Evolutionary conservation across 1,140 invertebrate species (phyloP), one percentile per base, ranked within the genome.

Genomic region (Eulimnadia texana): DNA sequence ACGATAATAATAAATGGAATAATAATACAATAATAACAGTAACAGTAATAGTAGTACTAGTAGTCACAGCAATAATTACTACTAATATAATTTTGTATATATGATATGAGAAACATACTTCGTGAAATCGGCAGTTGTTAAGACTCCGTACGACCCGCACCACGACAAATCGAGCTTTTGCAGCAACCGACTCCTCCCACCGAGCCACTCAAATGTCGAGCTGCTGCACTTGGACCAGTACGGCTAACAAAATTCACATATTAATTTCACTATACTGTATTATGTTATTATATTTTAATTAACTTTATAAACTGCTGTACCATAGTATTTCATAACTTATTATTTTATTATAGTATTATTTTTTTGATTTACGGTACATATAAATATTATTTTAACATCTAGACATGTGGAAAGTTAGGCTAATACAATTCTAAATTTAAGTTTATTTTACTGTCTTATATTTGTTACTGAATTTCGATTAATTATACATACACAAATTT

Each of bases 91-190:
- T 16, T 3, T 58, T 2, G 2, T 19, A 56, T 13, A 16, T 2
- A 28, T 1, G 19, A 47, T 20, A 47, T 50, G 13, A 57, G 47
- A 50, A 19, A 22, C 77, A 77, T 72, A 84, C 82, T 76, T 69
- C 42, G 77, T 74, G 64, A 88, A 78, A 63, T 78, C 73, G 66
- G 75, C 64, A 54, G 79, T 68, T 24, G 75, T 74, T 58, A 85
- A 79, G 63, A 77, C 78, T 55, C 77, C 74, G 69, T 87, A 82
- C 63, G 80, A 83, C n/a, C 86, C 86, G 72, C 88, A 91, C 89
- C 90, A 93, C 0, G 88, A 90, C 0, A 93, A 70, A 76, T 92
- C 88, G 13, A 93, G 68, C 71, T 83, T 83, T 66, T 84, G 82
- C 16, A 92, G 71, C 70, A 81, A 81, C 63, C 79, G 79, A 71